Base-by-base conservation (phyloP, 92 coral and sea anemone species). In the Bergia sp. region DNA sequence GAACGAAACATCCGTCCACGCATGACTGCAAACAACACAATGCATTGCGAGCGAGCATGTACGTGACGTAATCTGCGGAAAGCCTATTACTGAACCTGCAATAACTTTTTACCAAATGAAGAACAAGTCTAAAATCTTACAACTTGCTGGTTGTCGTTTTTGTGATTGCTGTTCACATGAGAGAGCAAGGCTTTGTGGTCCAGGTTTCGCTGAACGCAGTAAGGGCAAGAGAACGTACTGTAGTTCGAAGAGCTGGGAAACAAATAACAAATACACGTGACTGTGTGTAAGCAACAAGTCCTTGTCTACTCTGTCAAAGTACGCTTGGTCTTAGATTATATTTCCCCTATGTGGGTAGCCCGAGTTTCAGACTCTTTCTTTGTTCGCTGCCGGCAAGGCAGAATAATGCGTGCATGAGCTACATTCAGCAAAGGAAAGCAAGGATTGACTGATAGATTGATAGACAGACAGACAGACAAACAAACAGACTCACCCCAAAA, bases 151-250 rank as follows among this genome's bases (percentile, higher is more conserved):
- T 29, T 49, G 23, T 93, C 98, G 9, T 40, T 66, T 39, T 75
- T 90, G 87, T 96, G 99, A 57, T 47, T 37, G 13, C 74, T 79
- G 73, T 92, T 92, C n/a, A 95, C 98, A 89, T 96, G 99, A 23
- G 87, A 88, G 16, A 92, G 58, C 87, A 96, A 49, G 4, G 86
- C 91, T 23, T 92, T 91, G 37, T 90, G 88, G 90, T 92, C 99
- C 41, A 96, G 82, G 87, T 96, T 93, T 10, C 41, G 58, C 53
- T 77, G 82, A 4, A 21, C 16, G 86, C 99, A 96, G 65, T 92
- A 96, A 36, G 99, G 99, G 87, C 99, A 96, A 49, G 89, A 67
- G 83, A 96, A 96, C 71, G 99, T 96, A 53, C 95, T 91, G 43
- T 92, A 89, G 69, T 95, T 96, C 81, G 82, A 74, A 69, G 41